Evolutionary conservation across 2,888 invertebrate species (phyloP), one percentile per base, ranked within the genome.

Genomic region (Ariolimax columbianus): DNA sequence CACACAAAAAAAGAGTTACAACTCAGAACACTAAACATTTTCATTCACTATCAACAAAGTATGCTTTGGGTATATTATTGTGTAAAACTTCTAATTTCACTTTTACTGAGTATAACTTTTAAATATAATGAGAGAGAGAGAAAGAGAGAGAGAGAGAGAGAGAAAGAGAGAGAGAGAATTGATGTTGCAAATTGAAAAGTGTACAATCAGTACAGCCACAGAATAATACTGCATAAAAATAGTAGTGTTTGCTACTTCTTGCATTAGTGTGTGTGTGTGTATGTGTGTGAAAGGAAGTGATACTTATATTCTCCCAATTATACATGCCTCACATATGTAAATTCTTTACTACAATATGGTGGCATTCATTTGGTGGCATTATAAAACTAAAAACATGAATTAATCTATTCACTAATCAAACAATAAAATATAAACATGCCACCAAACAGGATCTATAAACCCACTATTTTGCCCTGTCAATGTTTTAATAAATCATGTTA

Each of bases 41-140:
- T 38, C 19, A 40, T 40, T 19, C 26, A 40, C 17, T 19, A 36
- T 23, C 0, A 70, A 70, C 38, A 70, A 70, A 38, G 17, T 4
- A 70, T 70, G 38, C 70, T 70, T 70, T 70, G 68, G 38, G 38
- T 38, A 36, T 70, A 38, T 70, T 70, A 40, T 70, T 70, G 70
- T 36, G 70, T 68, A 33, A 11, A 68, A 3, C 36, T 33, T 68
- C 33, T 33, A 36, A 36, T 70, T 19, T 70, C 38, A 38, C 38
- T 30, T 40, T 36, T 26, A 36, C 26, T 40, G 26, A 30, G 40
- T 70, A 70, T 38, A 26, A 23, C 70, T 36, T 30, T 17, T 55
- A 55, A 55, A 9, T 55, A 14, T 63, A 55, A 17, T 55, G 14
- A 11, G 23, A 47, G 14, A 55, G 17, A 55, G 23, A 11, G 55